A percentile compares a stretch with the other conserved stretches of the same genome.
Evolutionary conservation across 2,797 vertebrate genomes (phyloP).

Genomic region (Fratercula arctica): DNA sequence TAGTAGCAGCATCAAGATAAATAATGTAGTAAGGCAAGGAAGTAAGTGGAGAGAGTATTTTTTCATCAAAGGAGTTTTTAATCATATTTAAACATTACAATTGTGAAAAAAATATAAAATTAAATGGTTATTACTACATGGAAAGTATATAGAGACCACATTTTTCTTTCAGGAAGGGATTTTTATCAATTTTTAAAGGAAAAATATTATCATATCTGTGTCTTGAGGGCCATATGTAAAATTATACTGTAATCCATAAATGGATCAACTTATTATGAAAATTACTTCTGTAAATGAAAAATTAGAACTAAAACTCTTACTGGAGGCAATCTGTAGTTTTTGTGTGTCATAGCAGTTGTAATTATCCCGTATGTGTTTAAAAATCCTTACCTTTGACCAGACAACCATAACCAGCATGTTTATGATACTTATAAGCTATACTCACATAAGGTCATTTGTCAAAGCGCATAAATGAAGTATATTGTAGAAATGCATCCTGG

Average conservation of each 20-base stretch:
- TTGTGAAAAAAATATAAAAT: not conserved
- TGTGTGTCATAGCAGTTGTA: not conserved
- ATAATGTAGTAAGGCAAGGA: not conserved
- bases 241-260: not conserved
- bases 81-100: not conserved
- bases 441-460: not conserved
- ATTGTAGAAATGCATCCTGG: not conserved
- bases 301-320: not conserved
- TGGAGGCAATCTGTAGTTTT: not conserved
- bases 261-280: not conserved
- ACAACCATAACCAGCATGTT: not conserved
- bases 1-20: not conserved
- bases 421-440: not conserved
- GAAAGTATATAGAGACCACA: not conserved
- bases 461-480: not conserved
- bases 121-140: not conserved
- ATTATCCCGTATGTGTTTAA: not conserved
- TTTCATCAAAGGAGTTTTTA: not conserved
- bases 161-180: not conserved
- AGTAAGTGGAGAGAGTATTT: not conserved
- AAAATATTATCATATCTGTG: fast-evolving
- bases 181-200: not conserved
- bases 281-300: not conserved
- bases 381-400: not conserved
- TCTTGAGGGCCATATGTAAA: not conserved